These are phyloP conservation scores for Myocastor coypus DNA, from an alignment of 2,113 vertebrate genomes.

Conservation along the genomic window DNA sequence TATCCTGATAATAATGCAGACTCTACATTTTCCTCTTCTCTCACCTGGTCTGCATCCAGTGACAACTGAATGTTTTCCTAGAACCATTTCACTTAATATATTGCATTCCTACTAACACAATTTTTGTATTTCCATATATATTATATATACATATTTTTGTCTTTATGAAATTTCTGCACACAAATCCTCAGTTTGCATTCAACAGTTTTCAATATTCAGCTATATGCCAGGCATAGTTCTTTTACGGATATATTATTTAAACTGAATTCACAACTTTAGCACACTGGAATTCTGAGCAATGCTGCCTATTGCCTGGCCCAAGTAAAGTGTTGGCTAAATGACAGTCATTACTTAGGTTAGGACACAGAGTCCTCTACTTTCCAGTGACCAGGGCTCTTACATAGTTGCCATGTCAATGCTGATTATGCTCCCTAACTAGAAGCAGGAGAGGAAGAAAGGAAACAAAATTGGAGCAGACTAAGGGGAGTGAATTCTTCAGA, in stretches of 20 bases:
- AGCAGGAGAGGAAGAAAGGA: background rate
- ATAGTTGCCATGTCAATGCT: background rate
- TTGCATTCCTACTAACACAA: background rate
- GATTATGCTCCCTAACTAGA: background rate
- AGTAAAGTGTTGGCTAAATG: background rate
- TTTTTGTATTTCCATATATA: background rate
- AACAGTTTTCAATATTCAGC: background rate
- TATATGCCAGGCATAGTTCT: background rate
- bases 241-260: background rate
- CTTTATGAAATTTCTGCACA: background rate
- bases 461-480: background rate
- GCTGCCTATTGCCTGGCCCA: rapidly evolving
- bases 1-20: background rate
- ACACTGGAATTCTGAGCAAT: background rate
- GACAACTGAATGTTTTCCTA: background rate
- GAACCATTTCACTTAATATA: background rate
- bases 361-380: background rate
- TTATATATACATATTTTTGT: background rate
- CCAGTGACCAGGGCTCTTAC: background rate
- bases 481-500: background rate
- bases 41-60: background rate
- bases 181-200: background rate
- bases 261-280: background rate
- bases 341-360: background rate
- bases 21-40: rapidly evolving